Conservation (phyloP, 1,140 invertebrate genomes). For the Pollicipes pollicipes region DNA sequence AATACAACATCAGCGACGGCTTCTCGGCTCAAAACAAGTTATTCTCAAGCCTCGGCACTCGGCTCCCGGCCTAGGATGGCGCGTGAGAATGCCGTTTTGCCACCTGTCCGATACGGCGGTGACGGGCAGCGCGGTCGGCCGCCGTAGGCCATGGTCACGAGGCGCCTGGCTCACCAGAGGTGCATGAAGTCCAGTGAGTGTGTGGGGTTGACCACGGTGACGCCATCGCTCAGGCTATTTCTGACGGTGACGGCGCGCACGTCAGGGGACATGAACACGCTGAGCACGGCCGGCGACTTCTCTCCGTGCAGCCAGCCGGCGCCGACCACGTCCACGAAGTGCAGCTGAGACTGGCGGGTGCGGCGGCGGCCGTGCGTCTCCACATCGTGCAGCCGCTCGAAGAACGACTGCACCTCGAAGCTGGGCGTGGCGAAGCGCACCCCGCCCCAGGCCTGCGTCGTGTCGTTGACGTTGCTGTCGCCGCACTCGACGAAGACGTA, state of each 20-base stretch:
- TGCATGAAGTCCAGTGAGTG: constrained; percentile 43
- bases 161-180: constrained; percentile 26
- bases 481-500: constrained; percentile 92
- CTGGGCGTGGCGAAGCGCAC: constrained; percentile 73
- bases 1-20: too few relatives aligned
- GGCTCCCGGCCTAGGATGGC: too few relatives aligned
- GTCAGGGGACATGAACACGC: constrained; percentile 62
- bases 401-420: constrained; percentile 63
- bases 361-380: constrained; percentile 3
- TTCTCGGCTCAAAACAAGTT: too few relatives aligned
- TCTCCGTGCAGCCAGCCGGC: constrained; percentile 93
- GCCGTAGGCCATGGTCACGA: too few relatives aligned
- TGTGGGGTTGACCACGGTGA: constrained; percentile 75
- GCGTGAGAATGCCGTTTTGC: too few relatives aligned
- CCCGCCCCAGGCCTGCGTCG: constrained; percentile 84
- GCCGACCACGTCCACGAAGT: constrained; percentile 70
- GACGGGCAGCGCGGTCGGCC: too few relatives aligned
- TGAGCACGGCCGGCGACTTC: constrained; percentile 77
- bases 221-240: constrained; percentile 71
- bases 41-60: too few relatives aligned
- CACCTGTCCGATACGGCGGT: too few relatives aligned
- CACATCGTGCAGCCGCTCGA: not conserved
- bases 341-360: constrained; percentile 46
- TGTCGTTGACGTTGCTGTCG: constrained; percentile 44
- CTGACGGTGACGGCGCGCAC: constrained; percentile 66